A percentile compares a stretch with the other conserved stretches of the same genome.
These are phyloP conservation scores for Cairina moschata DNA, from an alignment of 2,113 vertebrate species.

Conservation along the genomic window DNA sequence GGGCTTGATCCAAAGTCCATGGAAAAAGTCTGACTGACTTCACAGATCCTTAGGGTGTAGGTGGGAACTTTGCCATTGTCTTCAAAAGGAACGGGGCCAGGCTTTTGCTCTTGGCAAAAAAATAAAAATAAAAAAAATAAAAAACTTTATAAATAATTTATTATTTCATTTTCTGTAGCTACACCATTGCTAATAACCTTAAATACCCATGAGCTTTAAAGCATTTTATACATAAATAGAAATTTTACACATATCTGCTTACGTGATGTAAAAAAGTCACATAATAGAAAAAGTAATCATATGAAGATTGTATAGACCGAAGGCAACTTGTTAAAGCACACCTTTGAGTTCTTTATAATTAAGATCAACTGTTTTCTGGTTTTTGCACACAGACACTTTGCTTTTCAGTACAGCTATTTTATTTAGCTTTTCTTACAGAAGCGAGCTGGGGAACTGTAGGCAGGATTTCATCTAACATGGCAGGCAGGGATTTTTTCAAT, in stretches of 20 bases:
- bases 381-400: background rate
- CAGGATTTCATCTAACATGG: background rate
- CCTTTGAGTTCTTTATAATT: background rate
- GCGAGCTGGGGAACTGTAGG: background rate
- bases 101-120: slow-evolving; percentile 24
- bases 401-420: background rate
- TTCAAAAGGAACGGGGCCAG: slow-evolving; percentile 29
- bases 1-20: slow-evolving; percentile 39
- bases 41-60: slow-evolving; percentile 36
- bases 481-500: background rate
- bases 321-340: background rate
- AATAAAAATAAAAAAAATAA: slow-evolving; percentile 10
- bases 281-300: background rate
- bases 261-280: background rate
- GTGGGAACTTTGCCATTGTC: slow-evolving; percentile 53
- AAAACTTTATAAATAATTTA: slow-evolving; percentile 1
- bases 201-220: background rate
- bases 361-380: background rate
- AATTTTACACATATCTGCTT: background rate
- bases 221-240: background rate
- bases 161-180: background rate
- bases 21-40: slow-evolving; percentile 53
- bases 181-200: background rate
- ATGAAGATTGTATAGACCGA: background rate
- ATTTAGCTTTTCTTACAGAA: background rate